Conservation (phyloP, 1,140 invertebrate species). For the Scaptomyza montana region DNA sequence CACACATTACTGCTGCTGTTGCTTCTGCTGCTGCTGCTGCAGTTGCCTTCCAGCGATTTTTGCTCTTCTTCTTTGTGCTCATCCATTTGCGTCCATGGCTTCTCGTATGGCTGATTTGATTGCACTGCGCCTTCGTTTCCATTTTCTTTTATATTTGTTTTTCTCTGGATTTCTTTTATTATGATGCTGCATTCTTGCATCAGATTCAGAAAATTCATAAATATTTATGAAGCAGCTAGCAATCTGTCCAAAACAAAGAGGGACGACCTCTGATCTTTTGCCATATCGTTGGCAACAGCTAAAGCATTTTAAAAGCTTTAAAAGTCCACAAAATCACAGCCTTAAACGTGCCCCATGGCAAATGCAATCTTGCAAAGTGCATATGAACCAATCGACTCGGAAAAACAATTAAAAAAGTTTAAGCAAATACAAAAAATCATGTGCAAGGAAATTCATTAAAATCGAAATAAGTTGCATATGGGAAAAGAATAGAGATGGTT, state of each 20-base stretch:
- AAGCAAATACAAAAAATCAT: constrained; percentile 28
- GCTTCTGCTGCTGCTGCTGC: constrained; percentile 10
- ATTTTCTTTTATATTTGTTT: constrained; percentile 30
- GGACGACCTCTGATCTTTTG: constrained; percentile 19
- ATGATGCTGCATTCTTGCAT: constrained; percentile 61
- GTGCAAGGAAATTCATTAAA: constrained; percentile 39
- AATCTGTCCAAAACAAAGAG: constrained; percentile 38
- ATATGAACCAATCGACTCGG: constrained; percentile 10
- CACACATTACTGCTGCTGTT: constrained; percentile 44
- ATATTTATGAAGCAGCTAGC: constrained; percentile 60
- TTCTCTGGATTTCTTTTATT: constrained; percentile 13
- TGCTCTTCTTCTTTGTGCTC: constrained; percentile 3
- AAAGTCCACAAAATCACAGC: constrained; percentile 24
- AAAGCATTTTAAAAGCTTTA: constrained; percentile 14
- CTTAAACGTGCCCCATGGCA: constrained; percentile 15
- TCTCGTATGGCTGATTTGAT: constrained; percentile 60
- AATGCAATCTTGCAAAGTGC: constrained; percentile 45
- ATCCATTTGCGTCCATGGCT: constrained; percentile 16
- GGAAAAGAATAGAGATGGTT: too few species aligned
- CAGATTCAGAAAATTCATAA: constrained; percentile 62
- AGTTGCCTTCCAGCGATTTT: constrained; percentile 24
- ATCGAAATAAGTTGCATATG: constrained; percentile 3
- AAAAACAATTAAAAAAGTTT: constrained; percentile 45
- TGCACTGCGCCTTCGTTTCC: constrained; percentile 49
- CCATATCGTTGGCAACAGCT: constrained; percentile 6